These are phyloP conservation scores for Gymnocheta viridis DNA, from an alignment of 2,888 invertebrate species.

Conservation along the genomic window DNA sequence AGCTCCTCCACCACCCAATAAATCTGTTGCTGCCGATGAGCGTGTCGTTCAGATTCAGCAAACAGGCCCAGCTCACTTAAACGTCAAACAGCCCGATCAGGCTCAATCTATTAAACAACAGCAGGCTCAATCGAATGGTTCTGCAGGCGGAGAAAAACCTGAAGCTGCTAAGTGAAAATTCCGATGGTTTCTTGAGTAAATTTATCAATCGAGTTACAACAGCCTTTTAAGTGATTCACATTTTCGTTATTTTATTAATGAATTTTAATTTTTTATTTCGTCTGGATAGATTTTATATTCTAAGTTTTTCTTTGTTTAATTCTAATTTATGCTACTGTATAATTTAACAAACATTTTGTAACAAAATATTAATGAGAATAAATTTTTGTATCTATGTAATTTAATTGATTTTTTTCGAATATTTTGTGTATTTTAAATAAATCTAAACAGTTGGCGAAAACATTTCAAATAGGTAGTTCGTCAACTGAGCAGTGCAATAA, in stretches of 20 bases:
- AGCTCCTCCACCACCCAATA: slow-evolving; percentile 85
- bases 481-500: too few species aligned
- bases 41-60: slow-evolving; percentile 83
- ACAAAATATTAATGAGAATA: background rate
- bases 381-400: too few species aligned
- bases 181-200: too few species aligned
- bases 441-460: too few species aligned
- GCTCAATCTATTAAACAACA: slow-evolving; percentile 33
- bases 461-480: too few species aligned
- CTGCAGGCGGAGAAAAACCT: slow-evolving; percentile 23
- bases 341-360: slow-evolving; percentile 20
- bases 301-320: slow-evolving; percentile 10
- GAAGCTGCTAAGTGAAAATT: slow-evolving; percentile 44
- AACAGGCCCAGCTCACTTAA: slow-evolving; percentile 84
- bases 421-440: too few species aligned
- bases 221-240: background rate
- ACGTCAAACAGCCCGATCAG: slow-evolving; percentile 73
- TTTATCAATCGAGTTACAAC: background rate
- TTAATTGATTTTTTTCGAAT: too few species aligned
- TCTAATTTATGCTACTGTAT: slow-evolving; percentile 9
- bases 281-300: background rate
- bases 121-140: slow-evolving; percentile 34
- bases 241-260: background rate
- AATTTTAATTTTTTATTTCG: background rate
- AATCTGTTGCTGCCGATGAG: slow-evolving; percentile 75